These are phyloP conservation scores for Urocynchramus pylzowi DNA, from an alignment of 2,113 vertebrate species.

Conservation along the genomic window DNA sequence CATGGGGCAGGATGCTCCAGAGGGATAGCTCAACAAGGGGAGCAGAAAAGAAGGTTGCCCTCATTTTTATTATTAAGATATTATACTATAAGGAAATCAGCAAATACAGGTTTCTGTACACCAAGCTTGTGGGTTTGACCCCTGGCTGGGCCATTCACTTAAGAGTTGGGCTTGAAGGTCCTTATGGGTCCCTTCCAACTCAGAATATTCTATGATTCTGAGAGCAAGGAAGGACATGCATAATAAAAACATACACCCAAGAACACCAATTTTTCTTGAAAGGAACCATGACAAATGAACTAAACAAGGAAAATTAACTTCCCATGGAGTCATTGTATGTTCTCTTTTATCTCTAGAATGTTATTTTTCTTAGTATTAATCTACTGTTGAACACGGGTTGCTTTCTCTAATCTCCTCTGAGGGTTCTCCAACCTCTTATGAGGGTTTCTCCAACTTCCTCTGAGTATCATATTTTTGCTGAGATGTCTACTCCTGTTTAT, in stretches of 20 bases:
- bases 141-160: background rate
- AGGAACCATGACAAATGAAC: background rate
- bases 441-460: background rate
- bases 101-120: background rate
- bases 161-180: background rate
- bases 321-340: background rate
- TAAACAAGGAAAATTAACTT: background rate
- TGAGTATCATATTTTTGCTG: background rate
- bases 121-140: background rate
- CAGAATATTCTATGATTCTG: background rate
- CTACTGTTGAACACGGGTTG: background rate
- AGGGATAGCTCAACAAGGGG: fast-evolving
- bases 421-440: background rate
- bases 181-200: background rate
- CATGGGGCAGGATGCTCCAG: background rate
- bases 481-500: background rate
- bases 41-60: background rate
- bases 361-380: background rate
- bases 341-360: background rate
- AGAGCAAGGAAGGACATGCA: background rate
- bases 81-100: background rate
- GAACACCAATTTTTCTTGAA: background rate
- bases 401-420: background rate
- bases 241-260: background rate
- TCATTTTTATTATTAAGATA: background rate